Percentiles rank a stretch among this genome's conserved stretches.
These are phyloP conservation scores for Marisa cornuarietis DNA, from an alignment of 1,140 invertebrate species.

Conservation along the genomic window DNA sequence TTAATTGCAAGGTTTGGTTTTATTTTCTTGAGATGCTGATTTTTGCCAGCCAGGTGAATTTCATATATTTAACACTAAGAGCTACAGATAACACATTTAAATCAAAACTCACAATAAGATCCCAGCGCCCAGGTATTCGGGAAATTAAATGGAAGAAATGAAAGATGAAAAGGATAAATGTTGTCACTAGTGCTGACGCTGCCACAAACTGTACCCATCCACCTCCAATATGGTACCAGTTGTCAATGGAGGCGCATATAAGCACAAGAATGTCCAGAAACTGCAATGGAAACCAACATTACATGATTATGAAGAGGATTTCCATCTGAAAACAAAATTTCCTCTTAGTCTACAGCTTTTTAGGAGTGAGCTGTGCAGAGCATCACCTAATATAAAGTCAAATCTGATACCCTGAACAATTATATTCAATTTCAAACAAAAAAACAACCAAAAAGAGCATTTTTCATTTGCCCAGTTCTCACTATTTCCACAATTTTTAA, in stretches of 20 bases:
- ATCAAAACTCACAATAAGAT: slow-evolving; percentile 77
- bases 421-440: too few species aligned
- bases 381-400: too few species aligned
- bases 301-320: too few species aligned
- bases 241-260: slow-evolving; percentile 77
- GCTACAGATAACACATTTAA: neutral
- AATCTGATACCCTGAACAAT: too few species aligned
- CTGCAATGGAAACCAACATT: slow-evolving; percentile 69
- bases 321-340: too few species aligned
- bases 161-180: slow-evolving; percentile 80
- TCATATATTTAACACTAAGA: too few species aligned
- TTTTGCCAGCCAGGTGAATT: too few species aligned
- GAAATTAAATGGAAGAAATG: slow-evolving; percentile 88
- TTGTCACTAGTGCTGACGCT: slow-evolving; percentile 87
- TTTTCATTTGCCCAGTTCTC: slow-evolving; percentile 63
- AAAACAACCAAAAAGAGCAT: too few species aligned
- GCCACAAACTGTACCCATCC: slow-evolving; percentile 84
- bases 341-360: too few species aligned
- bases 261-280: slow-evolving; percentile 81
- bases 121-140: slow-evolving; percentile 82
- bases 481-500: slow-evolving; percentile 84
- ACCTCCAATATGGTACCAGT: slow-evolving; percentile 39
- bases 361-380: too few species aligned
- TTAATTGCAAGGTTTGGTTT: too few species aligned
- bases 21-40: too few species aligned